These are phyloP conservation scores for Aeoliscus strigatus DNA, from an alignment of 2,797 vertebrate species.

Conservation along the genomic window DNA sequence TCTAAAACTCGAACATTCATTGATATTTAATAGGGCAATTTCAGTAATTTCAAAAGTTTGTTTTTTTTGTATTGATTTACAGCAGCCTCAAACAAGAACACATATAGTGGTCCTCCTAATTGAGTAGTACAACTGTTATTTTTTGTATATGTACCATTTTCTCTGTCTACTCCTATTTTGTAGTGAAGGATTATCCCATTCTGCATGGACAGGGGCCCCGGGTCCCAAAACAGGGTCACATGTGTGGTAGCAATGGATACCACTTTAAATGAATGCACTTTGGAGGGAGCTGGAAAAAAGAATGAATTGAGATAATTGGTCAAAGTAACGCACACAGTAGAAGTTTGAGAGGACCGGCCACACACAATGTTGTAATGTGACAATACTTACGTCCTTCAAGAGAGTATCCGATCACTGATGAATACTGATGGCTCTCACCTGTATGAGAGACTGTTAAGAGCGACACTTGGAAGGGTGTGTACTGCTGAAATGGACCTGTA, in stretches of 20 bases:
- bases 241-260: constrained; percentile 13
- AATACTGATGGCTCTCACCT: constrained; percentile 23
- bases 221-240: constrained; percentile 62
- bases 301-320: too few species aligned
- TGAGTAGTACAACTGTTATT: neutral
- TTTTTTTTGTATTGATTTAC: too few species aligned
- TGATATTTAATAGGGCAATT: too few species aligned
- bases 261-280: constrained; percentile 45
- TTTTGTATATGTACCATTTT: constrained; percentile 58
- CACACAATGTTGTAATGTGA: neutral
- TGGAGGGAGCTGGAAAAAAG: constrained; percentile 54
- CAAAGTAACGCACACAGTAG: too few species aligned
- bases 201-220: constrained; percentile 40
- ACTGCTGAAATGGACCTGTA: constrained; percentile 63
- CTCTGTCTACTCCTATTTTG: constrained; percentile 40
- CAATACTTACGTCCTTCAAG: constrained; percentile 57
- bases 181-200: constrained; percentile 58
- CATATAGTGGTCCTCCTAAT: too few species aligned
- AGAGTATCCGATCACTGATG: constrained; percentile 49
- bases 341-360: too few species aligned
- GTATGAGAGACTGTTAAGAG: constrained; percentile 50
- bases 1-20: too few species aligned
- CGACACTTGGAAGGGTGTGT: constrained; percentile 66
- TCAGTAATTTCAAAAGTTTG: too few species aligned
- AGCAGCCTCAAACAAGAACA: too few species aligned